phyloP scores from a whole-genome alignment of 2,888 invertebrate species.

The Desoria tigrina region DNA sequence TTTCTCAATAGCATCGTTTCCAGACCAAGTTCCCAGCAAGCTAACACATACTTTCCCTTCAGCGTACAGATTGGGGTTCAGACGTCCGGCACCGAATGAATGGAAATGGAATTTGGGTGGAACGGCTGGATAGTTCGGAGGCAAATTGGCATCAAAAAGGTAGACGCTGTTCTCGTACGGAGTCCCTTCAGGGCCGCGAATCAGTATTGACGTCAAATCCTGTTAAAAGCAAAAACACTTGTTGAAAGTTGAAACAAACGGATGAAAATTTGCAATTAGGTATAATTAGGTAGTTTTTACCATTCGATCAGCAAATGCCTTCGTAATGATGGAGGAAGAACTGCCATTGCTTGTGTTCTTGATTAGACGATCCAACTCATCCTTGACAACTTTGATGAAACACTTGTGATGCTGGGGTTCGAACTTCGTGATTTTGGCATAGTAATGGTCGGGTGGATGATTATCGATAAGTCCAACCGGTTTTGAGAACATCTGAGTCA shows the following conservation, averaged over 20 bases:
- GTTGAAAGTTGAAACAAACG: not conserved
- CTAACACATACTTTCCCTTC: constrained; percentile 91
- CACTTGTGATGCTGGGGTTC: constrained; percentile 74
- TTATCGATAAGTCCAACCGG: not conserved
- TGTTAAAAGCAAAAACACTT: too few relatives aligned
- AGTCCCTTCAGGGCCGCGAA: constrained; percentile 84
- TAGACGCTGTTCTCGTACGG: constrained; percentile 94
- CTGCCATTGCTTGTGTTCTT: too few relatives aligned
- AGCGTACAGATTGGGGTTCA: constrained; percentile 94
- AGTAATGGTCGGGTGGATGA: not conserved
- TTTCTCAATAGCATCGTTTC: constrained; percentile 80
- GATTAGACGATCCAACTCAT: constrained; percentile 77
- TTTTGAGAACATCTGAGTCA: not conserved
- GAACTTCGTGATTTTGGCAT: constrained; percentile 56
- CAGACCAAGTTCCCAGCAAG: constrained; percentile 90
- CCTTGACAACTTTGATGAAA: constrained; percentile 78
- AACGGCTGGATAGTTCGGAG: constrained; percentile 81
- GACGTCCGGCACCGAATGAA: constrained; percentile 83
- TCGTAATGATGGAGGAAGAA: constrained; percentile 83
- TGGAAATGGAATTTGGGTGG: constrained; percentile 90
- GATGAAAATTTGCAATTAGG: too few relatives aligned
- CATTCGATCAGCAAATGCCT: constrained; percentile 86
- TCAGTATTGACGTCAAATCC: constrained; percentile 88
- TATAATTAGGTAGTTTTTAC: too few relatives aligned
- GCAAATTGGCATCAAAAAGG: constrained; percentile 88